Evolutionary conservation across 37 sponge, comb jelly and placozoan genomes (phyloP), one percentile per base, ranked within the genome.

Genomic region (Oopsacas minuta): DNA sequence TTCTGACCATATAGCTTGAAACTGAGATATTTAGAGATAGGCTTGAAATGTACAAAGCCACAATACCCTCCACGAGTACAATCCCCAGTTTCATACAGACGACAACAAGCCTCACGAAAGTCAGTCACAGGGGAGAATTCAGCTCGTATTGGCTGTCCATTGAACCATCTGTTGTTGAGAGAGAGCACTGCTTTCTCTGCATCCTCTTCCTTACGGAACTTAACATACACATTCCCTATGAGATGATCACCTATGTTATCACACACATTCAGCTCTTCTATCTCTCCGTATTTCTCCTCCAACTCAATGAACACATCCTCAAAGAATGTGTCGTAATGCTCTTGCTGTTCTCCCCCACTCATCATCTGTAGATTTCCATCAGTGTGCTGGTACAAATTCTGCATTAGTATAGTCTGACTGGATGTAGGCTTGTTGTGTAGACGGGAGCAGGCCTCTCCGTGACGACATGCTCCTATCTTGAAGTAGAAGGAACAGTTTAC

Each of bases 401-500:
- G 91, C 37, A 97, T 84, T 52, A 97, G 85, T 35, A 97, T 91
- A 1, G 99, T 97, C 99, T 97, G 99, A 81, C 95, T 95, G 81
- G 95, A 97, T 0, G 99, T 97, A 30, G 99, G 99, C 38, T 93
- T 93, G 86, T 97, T 97, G 92, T 97, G 99, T 39, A 97, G 91
- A 39, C 99, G 75, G 20, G 95, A 93, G 69, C 99, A 97, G 8
- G 94, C 53, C 52, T 97, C 99, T 53, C 99, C 99, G 52, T 97
- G 99, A 22, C 99, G 84, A 52, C 99, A 97, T 35, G 99, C 99
- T 35, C 99, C 99, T 37, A 97, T 97, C 85, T 97, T 97, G 92
- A 95, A 97, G 61, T 97, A 97, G 83, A 97, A 97, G 37, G 99
- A 95, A 84, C 99, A 97, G 88, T 97, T 97, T 1, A 97, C 99